A percentile compares a stretch with the other conserved stretches of the same genome.
phyloP scores from a whole-genome alignment of 2,113 vertebrate species.

The Otocyon megalotis region DNA sequence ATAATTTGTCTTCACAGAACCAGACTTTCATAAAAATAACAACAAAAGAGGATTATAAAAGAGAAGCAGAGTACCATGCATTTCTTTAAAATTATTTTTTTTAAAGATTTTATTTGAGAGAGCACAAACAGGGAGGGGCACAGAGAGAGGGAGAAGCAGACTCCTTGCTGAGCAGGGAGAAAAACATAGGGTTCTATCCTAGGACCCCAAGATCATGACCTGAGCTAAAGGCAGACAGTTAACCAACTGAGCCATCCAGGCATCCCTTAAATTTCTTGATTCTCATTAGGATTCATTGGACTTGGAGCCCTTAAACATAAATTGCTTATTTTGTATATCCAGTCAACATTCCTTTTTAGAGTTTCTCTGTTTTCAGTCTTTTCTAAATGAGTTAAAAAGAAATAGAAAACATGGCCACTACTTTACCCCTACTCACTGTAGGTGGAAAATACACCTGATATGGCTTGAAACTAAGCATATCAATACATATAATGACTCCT shows the following conservation, averaged over 20 bases:
- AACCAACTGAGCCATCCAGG: no score
- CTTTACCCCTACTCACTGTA: background rate
- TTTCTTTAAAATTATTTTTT: background rate
- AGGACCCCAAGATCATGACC: no score
- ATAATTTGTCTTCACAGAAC: background rate
- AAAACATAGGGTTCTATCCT: no score
- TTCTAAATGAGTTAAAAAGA: slow-evolving; percentile 12
- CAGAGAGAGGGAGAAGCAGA: no score
- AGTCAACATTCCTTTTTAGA: background rate
- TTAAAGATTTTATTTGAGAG: no score
- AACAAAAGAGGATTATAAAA: slow-evolving; percentile 13
- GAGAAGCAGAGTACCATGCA: background rate
- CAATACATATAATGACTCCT: background rate
- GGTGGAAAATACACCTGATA: background rate
- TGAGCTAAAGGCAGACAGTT: no score
- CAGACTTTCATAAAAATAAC: background rate
- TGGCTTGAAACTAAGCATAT: background rate
- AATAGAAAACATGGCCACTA: background rate
- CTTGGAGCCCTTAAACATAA: background rate
- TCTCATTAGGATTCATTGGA: slow-evolving; percentile 23
- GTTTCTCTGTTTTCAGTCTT: background rate
- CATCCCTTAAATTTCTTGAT: background rate
- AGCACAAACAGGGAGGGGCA: no score
- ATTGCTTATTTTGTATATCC: background rate
- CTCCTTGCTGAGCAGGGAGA: no score